Base-by-base conservation (phyloP, 2,113 vertebrate genomes). In the Calonectris borealis region DNA sequence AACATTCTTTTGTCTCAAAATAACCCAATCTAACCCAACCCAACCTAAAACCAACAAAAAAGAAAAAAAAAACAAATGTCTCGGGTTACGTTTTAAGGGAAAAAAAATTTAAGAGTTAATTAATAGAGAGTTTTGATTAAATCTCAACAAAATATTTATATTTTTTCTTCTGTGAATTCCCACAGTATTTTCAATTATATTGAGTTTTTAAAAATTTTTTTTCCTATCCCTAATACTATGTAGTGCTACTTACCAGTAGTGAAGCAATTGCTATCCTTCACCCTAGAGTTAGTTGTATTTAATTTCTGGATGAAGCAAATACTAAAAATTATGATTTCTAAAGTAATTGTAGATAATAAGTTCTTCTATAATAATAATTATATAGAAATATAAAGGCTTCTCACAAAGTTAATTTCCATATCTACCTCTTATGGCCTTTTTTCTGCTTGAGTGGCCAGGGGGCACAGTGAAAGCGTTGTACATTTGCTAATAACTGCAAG, bases 1-100 rank as follows among this genome's bases (percentile, higher is more conserved):
- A 76, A 36, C 6, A n/a, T 46, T 29, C 2, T 38, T 65, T 65
- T 57, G 19, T 46, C 13, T 49, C 31, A 21, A 29, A 70, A 71
- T 57, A 17, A 8, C 2, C 11, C 34, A 34, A 49, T 9, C 8
- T 9, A 64, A 21, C 10, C 9, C 32, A 42, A 36, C 11, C 7
- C 40, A 62, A 70, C 1, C 20, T 13, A 60, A 60, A 17, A 19
- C 3, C 16, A 72, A 24, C 5, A 38, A 52, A 55, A 71, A 61
- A 8, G 12, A 26, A 69, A 73, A 36, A 21, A 36, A 21, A 52
- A 21, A 8, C 8, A 0, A 32, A 42, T 0, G 4, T 3, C 4
- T 64, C 34, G 38, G 10, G 4, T 57, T 84, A 36, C 7, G 34
- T 68, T 62, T 55, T 18, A 49, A 55, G 16, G 16, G 18, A 78